These are phyloP conservation scores for Aythya fuligula DNA, from an alignment of 2,797 vertebrate genomes.

Conservation along the genomic window DNA sequence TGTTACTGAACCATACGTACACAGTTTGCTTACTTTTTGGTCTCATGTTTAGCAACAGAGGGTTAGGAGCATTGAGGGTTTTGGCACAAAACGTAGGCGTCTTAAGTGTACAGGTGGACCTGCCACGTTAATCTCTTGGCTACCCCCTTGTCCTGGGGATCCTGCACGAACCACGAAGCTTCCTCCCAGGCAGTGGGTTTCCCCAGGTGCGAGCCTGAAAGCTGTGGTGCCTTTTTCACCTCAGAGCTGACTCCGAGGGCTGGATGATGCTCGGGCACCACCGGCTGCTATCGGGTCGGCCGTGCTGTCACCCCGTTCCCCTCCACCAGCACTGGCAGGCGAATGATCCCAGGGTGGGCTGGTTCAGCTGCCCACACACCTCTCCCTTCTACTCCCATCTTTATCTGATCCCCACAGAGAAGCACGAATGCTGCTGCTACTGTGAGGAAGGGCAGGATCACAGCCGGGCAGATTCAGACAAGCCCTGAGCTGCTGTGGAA, in stretches of 20 bases:
- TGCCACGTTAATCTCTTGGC: not conserved
- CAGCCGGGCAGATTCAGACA: not conserved
- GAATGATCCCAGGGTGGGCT: not conserved
- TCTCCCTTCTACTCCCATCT: not conserved
- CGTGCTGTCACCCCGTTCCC: rapidly evolving
- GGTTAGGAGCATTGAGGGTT: not conserved
- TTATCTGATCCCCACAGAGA: not conserved
- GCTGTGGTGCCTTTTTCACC: not conserved
- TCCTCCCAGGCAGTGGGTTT: not conserved
- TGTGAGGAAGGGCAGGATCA: not conserved
- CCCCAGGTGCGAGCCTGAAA: not conserved
- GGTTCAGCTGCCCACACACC: not conserved
- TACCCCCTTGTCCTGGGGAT: not conserved
- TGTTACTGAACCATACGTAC: not conserved
- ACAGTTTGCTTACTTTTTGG: not conserved
- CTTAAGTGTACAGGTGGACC: not conserved
- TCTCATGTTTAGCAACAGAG: not conserved
- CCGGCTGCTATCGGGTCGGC: not conserved
- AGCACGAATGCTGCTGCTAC: not conserved
- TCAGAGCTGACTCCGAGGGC: not conserved
- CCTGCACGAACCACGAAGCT: not conserved
- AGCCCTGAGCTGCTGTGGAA: not conserved
- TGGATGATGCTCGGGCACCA: not conserved
- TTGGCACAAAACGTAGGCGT: not conserved
- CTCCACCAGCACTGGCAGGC: not conserved